A percentile compares a stretch with the other conserved stretches of the same genome.
phyloP scores from a whole-genome alignment of 2,113 vertebrate species.

The Sciurus niger region DNA sequence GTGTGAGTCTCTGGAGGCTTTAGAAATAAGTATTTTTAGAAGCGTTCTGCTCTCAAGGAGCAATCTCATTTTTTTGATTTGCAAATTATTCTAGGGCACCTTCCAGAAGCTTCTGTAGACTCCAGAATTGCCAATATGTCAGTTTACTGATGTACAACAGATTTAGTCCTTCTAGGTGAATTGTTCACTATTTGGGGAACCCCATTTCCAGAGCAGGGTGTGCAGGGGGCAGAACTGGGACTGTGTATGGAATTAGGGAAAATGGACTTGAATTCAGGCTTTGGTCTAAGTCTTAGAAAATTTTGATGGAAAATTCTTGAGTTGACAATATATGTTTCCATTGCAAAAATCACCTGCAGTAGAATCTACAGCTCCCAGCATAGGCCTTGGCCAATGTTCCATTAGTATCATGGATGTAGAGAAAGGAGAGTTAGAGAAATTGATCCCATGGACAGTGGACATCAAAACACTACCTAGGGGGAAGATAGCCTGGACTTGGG shows the following conservation, averaged over 20 bases:
- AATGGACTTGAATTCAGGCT: neutral
- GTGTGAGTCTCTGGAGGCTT: neutral
- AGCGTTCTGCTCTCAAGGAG: neutral
- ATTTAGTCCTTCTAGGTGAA: neutral
- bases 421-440: neutral
- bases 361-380: neutral
- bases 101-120: neutral
- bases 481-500: neutral
- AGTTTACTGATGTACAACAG: neutral
- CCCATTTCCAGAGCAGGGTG: neutral
- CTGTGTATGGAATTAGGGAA: neutral
- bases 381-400: neutral
- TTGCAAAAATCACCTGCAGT: neutral
- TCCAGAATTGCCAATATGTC: neutral
- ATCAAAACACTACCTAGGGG: neutral
- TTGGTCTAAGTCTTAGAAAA: conserved; percentile 3
- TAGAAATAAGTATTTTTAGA: neutral
- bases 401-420: neutral
- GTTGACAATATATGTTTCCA: neutral
- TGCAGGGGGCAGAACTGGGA: neutral
- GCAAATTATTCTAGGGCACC: neutral
- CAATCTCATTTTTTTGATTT: conserved; percentile 13
- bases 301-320: neutral
- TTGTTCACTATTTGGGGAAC: neutral
- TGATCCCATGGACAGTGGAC: neutral